Base-by-base conservation (phyloP, 2,113 vertebrate species). In the Amblyornis subalaris region DNA sequence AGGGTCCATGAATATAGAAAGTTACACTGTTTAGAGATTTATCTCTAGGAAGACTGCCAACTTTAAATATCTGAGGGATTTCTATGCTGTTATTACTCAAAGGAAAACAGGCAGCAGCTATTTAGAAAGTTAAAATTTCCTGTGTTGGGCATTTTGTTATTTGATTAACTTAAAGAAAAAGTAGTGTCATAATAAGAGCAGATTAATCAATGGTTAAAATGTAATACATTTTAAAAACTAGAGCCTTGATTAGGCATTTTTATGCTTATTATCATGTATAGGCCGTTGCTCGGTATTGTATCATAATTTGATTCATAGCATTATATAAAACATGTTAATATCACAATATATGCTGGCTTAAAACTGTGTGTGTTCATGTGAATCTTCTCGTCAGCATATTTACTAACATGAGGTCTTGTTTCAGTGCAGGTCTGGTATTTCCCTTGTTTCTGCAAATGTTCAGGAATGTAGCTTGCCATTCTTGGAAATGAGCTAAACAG, bases 91-190 rank as follows among this genome's bases (percentile, higher is more conserved):
- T 79, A 44, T 67, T 76, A 31, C 33, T 29, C 16, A 75, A 81
- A 71, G 31, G 28, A 94, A 94, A 71, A 45, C 12, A 48, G 48
- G 29, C 13, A 75, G 10, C 38, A 75, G 10, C 38, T 22, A 64
- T 58, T 83, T 48, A 47, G 17, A 64, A 85, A 47, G 10, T 33
- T 69, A 60, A 88, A 31, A 61, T 65, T 73, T 76, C 6, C 31
- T 4, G 4, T 67, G 4, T 50, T 75, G 40, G 0, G 0, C 2
- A 29, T n/a, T 75, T 81, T 70, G 2, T 28, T 73, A 18, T 38
- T n/a, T 71, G 8, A 60, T 74, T 67, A 77, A 60, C 10, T 38
- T 75, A 19, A 77, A 83, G 7, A 42, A 69, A 75, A 88, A 48
- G 0, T 26, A n/a, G 2, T 55, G 5, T n/a, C n/a, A 50, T 74